Base-by-base conservation (phyloP, 92 coral and sea anemone species). In the Zoanthus sociatus region DNA sequence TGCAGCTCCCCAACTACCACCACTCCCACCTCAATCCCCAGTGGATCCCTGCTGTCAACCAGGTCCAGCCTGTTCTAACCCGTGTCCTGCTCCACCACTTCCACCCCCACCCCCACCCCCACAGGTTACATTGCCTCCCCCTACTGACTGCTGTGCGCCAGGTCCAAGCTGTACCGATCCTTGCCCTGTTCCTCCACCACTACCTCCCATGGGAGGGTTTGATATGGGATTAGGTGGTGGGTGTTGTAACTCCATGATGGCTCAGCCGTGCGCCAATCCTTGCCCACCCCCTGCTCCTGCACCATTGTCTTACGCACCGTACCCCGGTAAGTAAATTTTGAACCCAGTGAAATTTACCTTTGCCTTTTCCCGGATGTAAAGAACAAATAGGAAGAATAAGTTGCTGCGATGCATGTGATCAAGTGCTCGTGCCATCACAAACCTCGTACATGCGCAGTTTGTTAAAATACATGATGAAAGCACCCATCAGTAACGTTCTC, bases 261-360 rank as follows among this genome's bases (percentile, higher is more conserved):
- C 75, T 68, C 95, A 92, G 79, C 82, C 78, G 15, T 94, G 98
- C 73, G 87, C 84, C 73, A 94, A 94, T 73, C 98, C 98, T 32
- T 94, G 98, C 66, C 90, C 88, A n/a, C 95, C 95, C 63, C 92
- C 93, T 33, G 88, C 89, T 46, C 92, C 93, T 6, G 69, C 86
- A 83, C 88, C 81, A 84, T 84, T 90, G 20, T 90, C 95, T 8
- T 94, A 94, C 88, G 94, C 94, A 85, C 98, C 98, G 18, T 87
- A 91, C 84, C 98, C 98, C 68, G 98, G 98, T 93, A 63, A 83
- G 89, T 87, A 67, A 9, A 5, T 17, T 61, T 61, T 16, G 21
- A 0, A 61, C 7, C 26, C 18, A 61, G 18, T 16, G 68, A 61
- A 17, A 61, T 61, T 16, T 15, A 50, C 7, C 55, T 1, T 3